Evolutionary conservation across 1,140 invertebrate genomes (phyloP).

Genomic region (Drosophila parabipectinata): DNA sequence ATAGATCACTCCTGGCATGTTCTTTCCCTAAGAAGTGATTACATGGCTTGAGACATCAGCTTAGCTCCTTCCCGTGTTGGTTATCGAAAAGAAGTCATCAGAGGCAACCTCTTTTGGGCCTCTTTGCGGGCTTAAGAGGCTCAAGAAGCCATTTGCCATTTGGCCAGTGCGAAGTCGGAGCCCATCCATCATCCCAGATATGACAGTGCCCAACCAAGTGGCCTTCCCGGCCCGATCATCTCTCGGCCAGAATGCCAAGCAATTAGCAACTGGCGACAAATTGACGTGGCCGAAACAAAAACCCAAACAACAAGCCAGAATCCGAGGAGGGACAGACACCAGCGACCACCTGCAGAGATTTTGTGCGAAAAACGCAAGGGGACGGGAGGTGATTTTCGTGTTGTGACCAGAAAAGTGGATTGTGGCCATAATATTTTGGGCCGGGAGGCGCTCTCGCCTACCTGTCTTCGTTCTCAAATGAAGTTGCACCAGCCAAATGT

Average conservation of each 20-base stretch:
- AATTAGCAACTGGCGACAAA: slow-evolving; percentile 81
- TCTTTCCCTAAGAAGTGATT: not conserved
- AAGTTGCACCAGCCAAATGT: slow-evolving; percentile 68
- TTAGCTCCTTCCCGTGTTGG: slow-evolving; percentile 17
- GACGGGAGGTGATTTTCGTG: slow-evolving; percentile 10
- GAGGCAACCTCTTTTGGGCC: slow-evolving; percentile 31
- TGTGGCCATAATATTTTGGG: slow-evolving; percentile 78
- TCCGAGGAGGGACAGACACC: slow-evolving; percentile 6
- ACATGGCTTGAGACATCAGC: slow-evolving; percentile 26
- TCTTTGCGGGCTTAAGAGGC: slow-evolving; percentile 38
- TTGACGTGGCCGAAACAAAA: slow-evolving; percentile 56
- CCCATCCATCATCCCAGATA: slow-evolving; percentile 48
- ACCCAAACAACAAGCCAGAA: slow-evolving; percentile 21
- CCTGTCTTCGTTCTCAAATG: slow-evolving; percentile 49
- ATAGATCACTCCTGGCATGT: not conserved
- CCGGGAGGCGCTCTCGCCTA: slow-evolving; percentile 14
- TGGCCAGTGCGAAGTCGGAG: not conserved
- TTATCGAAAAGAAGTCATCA: slow-evolving; percentile 29
- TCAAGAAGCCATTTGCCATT: slow-evolving; percentile 39
- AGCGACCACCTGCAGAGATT: slow-evolving; percentile 64
- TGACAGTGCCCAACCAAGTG: slow-evolving; percentile 27
- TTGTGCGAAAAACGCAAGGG: slow-evolving; percentile 64
- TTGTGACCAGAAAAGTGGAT: slow-evolving; percentile 54
- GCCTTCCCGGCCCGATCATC: slow-evolving; percentile 29
- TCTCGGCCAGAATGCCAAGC: slow-evolving; percentile 43